Percentiles rank a stretch among this genome's conserved stretches.
Evolutionary conservation across 2,888 invertebrate species (phyloP).

Genomic region (Volucella bombylans): DNA sequence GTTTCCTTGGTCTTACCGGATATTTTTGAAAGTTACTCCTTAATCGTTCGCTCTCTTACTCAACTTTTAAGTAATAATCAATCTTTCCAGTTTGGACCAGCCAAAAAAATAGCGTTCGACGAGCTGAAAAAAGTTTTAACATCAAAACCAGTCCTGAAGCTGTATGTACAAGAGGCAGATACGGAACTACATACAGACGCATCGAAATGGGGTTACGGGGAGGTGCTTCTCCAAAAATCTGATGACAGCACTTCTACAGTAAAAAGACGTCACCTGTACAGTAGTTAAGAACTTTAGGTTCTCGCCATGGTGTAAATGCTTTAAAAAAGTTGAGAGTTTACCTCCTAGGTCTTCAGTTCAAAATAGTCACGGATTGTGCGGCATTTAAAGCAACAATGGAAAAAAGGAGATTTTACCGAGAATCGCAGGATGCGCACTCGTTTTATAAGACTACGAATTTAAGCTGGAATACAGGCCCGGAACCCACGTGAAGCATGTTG

Average conservation of each 20-base stretch:
- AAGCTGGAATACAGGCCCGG: slow-evolving; percentile 4
- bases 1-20: too few relatives aligned
- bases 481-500: slow-evolving; percentile 5
- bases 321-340: neutral
- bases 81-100: too few relatives aligned
- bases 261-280: neutral
- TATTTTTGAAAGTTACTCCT: too few relatives aligned
- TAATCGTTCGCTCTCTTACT: too few relatives aligned
- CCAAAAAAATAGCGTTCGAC: too few relatives aligned
- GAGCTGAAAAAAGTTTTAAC: too few relatives aligned
- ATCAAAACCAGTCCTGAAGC: too few relatives aligned
- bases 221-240: neutral
- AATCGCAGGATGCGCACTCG: neutral
- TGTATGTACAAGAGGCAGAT: too few relatives aligned
- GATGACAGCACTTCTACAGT: slow-evolving; percentile 6
- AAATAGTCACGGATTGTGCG: neutral
- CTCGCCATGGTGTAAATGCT: neutral
- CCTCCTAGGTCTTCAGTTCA: neutral
- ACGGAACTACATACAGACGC: too few relatives aligned
- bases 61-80: too few relatives aligned
- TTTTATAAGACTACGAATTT: slow-evolving; percentile 10
- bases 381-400: neutral
- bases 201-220: too few relatives aligned
- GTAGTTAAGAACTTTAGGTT: neutral
- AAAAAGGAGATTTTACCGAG: neutral